Evolutionary conservation across 1,140 invertebrate species (phyloP), one percentile per base, ranked within the genome.

Genomic region (Drosophila setifemur): DNA sequence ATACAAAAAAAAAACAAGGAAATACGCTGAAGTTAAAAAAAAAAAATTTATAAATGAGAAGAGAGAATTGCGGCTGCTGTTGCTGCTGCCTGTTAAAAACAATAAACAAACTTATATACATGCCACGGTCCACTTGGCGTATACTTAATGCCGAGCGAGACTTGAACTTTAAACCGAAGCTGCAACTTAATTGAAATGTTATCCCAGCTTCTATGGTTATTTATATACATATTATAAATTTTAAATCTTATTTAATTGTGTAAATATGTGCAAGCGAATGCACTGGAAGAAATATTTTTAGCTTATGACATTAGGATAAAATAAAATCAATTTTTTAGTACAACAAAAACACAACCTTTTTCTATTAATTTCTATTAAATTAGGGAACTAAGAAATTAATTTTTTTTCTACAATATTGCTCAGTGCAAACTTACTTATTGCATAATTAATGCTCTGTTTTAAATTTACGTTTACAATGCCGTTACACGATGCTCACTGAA

Each of bases 371-470:
- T n/a, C n/a, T n/a, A n/a, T n/a, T n/a, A n/a, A n/a, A n/a, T n/a
- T n/a, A n/a, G n/a, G n/a, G n/a, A n/a, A n/a, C n/a, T n/a, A n/a
- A n/a, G n/a, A 42, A 4, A 11, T 42, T 4, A 23, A 25, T 8
- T 5, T 9, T 12, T 21, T 45, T 42, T 25, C 0, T 18, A 37
- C 28, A 26, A 3, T 8, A 14, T 7, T 31, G 19, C 14, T 35
- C 8, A n/a, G 37, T 61, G 52, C 26, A 25, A 23, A 43, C 29
- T 25, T 42, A 45, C 47, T 63, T 18, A 48, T 60, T 79, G 74
- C 54, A 83, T 83, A 85, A 85, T 85, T 79, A 86, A 85, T 78
- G 74, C 70, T 33, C 49, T 54, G 70, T 70, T 85, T 79, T 79
- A 81, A 74, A 82, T 81, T 81, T 67, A 70, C 74, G 74, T 69